A percentile compares a stretch with the other conserved stretches of the same genome.
Conservation (phyloP, 2,888 invertebrate species). For the Andrena fulva region DNA sequence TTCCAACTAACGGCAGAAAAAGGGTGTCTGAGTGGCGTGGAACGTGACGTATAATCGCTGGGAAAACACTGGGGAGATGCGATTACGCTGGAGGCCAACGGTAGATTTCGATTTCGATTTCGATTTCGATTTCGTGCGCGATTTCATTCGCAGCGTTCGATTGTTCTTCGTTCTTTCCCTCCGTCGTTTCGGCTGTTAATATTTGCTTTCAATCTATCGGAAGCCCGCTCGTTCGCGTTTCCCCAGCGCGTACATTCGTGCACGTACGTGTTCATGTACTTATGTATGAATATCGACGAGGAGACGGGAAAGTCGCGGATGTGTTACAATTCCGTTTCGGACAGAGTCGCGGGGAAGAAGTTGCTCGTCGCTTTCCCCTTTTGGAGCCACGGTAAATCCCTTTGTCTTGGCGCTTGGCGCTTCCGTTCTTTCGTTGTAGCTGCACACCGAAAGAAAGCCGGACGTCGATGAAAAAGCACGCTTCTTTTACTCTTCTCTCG, state of each 20-base stretch:
- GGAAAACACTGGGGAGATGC: not conserved
- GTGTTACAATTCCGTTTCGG: not conserved
- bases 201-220: conserved; percentile 19
- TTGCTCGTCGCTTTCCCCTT: not conserved
- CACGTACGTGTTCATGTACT: too few relatives aligned
- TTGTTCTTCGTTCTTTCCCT: not conserved
- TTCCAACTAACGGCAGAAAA: not conserved
- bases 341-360: not conserved
- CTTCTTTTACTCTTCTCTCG: conserved; percentile 30
- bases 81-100: not conserved
- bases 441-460: conserved; percentile 31
- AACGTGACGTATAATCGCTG: not conserved
- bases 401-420: not conserved
- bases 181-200: conserved; percentile 1
- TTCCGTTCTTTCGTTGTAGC: conserved; percentile 8
- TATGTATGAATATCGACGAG: too few relatives aligned
- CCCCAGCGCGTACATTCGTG: not conserved
- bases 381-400: conserved; percentile 18
- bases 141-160: not conserved
- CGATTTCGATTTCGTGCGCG: not conserved
- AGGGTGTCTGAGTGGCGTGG: not conserved
- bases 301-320: not conserved
- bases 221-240: not conserved
- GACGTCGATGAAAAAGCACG: conserved; percentile 50
- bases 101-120: not conserved